phyloP scores from a whole-genome alignment of 1,140 invertebrate genomes.

The Venturia canescens region DNA sequence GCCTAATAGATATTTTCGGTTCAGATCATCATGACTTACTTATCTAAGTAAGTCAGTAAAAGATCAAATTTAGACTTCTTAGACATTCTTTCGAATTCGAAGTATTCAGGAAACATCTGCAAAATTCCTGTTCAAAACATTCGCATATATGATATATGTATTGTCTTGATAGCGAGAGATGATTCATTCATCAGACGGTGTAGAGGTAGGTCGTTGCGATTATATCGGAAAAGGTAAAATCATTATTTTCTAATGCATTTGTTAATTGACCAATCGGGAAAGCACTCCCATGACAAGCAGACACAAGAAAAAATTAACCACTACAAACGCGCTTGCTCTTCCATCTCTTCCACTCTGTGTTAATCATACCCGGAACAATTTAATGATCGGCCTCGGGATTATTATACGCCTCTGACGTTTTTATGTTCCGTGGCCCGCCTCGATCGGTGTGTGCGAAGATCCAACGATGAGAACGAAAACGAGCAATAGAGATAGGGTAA shows the following conservation, averaged over 20 bases:
- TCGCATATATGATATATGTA: no score
- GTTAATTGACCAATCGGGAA: constrained; percentile 74
- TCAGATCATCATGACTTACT: no score
- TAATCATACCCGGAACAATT: constrained; percentile 75
- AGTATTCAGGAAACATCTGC: no score
- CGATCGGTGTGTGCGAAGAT: constrained; percentile 30
- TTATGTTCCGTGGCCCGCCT: constrained; percentile 54
- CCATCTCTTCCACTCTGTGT: constrained; percentile 63
- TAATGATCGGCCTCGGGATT: constrained; percentile 72
- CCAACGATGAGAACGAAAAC: constrained; percentile 16
- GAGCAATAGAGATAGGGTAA: constrained; percentile 9
- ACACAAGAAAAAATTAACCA: constrained; percentile 19
- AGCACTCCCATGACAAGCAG: constrained; percentile 63
- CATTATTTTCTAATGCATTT: constrained; percentile 75
- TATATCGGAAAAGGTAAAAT: constrained; percentile 57
- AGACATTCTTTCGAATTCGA: no score
- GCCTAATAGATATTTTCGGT: no score
- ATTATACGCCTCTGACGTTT: constrained; percentile 62
- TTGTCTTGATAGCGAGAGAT: no score
- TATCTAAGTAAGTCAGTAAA: no score
- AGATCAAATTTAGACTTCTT: no score
- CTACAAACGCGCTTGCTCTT: background rate
- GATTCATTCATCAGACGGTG: no score
- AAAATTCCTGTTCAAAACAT: no score
- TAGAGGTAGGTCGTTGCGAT: background rate